phyloP scores from a whole-genome alignment of 2,888 invertebrate genomes.

The Antheraea yamamai region DNA sequence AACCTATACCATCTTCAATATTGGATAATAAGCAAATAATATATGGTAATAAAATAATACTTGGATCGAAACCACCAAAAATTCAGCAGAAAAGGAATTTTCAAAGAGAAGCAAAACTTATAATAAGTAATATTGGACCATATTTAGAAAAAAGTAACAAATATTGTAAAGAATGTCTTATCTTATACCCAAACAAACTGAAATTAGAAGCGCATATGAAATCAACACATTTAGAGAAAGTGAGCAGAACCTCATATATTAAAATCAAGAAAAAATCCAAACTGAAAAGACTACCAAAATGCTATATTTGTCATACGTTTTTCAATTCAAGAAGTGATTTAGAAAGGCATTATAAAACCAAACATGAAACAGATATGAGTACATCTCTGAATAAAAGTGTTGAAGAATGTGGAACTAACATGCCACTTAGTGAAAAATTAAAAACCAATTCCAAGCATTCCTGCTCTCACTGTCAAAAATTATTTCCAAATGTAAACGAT shows the following conservation, averaged over 20 bases:
- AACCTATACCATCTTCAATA: background rate
- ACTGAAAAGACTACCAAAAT: background rate
- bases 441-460: background rate
- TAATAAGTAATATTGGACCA: conserved; percentile 4
- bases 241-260: background rate
- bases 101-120: background rate
- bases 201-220: conserved; percentile 2
- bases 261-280: background rate
- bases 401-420: background rate
- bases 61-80: conserved; percentile 25
- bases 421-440: background rate
- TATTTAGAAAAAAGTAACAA: conserved; percentile 5
- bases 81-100: background rate
- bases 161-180: conserved; percentile 16
- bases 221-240: background rate
- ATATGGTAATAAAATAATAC: conserved; percentile 23
- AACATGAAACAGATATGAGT: background rate
- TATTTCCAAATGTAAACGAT: conserved; percentile 2
- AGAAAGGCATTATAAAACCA: background rate
- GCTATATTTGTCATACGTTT: background rate
- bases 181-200: background rate
- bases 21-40: conserved; percentile 4
- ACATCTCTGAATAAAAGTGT: background rate
- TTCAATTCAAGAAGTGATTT: background rate
- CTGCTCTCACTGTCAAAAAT: conserved; percentile 11